phyloP scores from a whole-genome alignment of 2,797 vertebrate species.

The Leuciscus waleckii region DNA sequence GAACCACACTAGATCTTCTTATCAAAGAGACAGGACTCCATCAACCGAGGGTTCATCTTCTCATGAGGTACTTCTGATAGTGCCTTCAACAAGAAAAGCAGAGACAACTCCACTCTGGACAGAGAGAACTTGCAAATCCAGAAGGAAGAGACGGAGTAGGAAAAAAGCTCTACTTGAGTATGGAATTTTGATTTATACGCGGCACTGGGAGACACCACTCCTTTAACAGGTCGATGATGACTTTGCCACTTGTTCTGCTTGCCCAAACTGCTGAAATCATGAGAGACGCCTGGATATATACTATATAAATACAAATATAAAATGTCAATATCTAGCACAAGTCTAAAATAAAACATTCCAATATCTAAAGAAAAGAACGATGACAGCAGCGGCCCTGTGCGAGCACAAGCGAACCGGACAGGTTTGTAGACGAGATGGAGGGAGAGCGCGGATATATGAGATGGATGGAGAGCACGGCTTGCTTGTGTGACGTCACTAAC shows the following conservation, averaged over 20 bases:
- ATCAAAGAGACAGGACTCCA: background rate
- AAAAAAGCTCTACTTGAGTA: background rate
- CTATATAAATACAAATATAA: background rate
- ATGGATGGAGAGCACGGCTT: no score
- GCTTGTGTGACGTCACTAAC: no score
- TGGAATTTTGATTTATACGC: background rate
- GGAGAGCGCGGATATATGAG: no score
- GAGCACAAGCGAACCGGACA: no score
- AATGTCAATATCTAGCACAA: no score
- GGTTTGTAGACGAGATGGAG: no score
- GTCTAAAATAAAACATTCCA: no score
- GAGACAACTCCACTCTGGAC: background rate
- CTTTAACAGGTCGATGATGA: constrained; percentile 26
- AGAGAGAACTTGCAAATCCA: background rate
- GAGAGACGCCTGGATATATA: background rate
- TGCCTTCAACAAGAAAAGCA: background rate
- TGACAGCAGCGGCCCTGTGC: no score
- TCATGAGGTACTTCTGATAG: no score
- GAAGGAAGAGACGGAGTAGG: background rate
- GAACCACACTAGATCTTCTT: background rate
- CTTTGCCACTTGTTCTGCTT: constrained; percentile 11
- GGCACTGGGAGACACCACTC: background rate
- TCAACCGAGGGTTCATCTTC: no score
- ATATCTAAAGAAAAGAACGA: no score
- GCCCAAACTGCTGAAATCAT: constrained; percentile 49